Evolutionary conservation across 2,797 vertebrate genomes (phyloP).

Genomic region (Morus bassanus): DNA sequence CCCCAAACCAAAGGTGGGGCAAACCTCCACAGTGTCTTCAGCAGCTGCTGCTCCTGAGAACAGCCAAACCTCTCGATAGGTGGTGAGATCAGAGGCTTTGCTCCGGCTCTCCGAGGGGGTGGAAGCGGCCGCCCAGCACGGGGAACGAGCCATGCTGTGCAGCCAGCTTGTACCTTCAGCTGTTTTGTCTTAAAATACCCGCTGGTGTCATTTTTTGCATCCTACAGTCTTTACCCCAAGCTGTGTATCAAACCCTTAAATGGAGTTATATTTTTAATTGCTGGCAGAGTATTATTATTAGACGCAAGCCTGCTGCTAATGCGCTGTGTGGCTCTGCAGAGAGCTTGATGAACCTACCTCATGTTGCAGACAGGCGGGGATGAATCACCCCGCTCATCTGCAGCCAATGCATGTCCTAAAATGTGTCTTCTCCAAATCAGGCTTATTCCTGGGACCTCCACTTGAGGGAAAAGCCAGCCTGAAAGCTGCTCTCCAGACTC

Average conservation of each 20-base stretch:
- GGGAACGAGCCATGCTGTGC: background rate
- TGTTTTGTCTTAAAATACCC: conserved; percentile 59
- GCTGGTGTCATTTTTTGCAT: conserved; percentile 55
- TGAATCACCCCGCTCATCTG: conserved; percentile 28
- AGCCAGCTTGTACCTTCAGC: conserved; percentile 41
- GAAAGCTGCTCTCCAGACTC: background rate
- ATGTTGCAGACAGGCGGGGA: background rate
- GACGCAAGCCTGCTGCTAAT: background rate
- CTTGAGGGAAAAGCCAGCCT: background rate
- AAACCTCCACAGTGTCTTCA: background rate
- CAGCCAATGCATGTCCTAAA: background rate
- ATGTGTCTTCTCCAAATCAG: background rate
- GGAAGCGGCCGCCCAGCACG: rapidly evolving
- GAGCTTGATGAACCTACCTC: background rate
- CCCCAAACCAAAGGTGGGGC: background rate
- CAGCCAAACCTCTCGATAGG: background rate
- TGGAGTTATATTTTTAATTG: conserved; percentile 59
- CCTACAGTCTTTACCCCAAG: conserved; percentile 47
- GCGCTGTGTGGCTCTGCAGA: background rate
- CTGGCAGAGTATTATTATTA: conserved; percentile 46
- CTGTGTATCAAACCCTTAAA: conserved; percentile 58
- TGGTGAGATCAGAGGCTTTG: rapidly evolving
- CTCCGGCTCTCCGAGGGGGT: background rate
- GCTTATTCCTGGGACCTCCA: background rate
- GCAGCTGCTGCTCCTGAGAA: background rate